Evolutionary conservation across 2,113 vertebrate genomes (phyloP).

Genomic region (Calidris pugnax): DNA sequence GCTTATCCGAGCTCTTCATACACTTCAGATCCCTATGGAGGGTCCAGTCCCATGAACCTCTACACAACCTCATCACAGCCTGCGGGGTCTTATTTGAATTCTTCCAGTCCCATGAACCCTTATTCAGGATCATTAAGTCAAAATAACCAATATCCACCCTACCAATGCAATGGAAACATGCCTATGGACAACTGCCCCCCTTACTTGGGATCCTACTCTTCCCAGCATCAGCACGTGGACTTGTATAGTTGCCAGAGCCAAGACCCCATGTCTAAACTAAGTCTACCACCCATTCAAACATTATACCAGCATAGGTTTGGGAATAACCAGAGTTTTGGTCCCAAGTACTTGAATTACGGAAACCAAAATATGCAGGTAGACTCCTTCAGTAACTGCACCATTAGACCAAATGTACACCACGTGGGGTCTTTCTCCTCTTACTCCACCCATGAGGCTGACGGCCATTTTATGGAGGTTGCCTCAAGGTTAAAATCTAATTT

Average conservation of each 20-base stretch:
- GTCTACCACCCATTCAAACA: conserved; percentile 79
- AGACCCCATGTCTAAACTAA: conserved; percentile 73
- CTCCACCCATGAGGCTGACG: conserved; percentile 72
- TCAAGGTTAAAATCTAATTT: conserved; percentile 75
- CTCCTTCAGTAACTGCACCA: conserved; percentile 80
- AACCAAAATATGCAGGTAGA: conserved; percentile 85
- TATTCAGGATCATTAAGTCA: conserved; percentile 80
- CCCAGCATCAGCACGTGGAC: conserved; percentile 86
- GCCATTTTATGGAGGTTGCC: conserved; percentile 80
- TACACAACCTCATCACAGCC: conserved; percentile 81
- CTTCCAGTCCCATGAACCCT: conserved; percentile 79
- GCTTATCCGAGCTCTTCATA: conserved; percentile 83
- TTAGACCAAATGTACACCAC: conserved; percentile 77
- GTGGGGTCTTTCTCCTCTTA: conserved; percentile 80
- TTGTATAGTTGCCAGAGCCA: conserved; percentile 84
- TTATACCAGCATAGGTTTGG: conserved; percentile 88
- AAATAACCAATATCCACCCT: conserved; percentile 81
- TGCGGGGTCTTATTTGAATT: conserved; percentile 84
- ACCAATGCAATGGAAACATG: conserved; percentile 88
- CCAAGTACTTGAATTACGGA: conserved; percentile 85
- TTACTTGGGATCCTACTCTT: conserved; percentile 78
- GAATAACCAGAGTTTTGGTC: conserved; percentile 79
- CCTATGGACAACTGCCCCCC: conserved; percentile 83
- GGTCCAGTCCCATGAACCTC: conserved; percentile 75
- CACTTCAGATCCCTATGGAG: conserved; percentile 79